Evolutionary conservation across 2,888 invertebrate genomes (phyloP).

Genomic region (Ariolimax columbianus): DNA sequence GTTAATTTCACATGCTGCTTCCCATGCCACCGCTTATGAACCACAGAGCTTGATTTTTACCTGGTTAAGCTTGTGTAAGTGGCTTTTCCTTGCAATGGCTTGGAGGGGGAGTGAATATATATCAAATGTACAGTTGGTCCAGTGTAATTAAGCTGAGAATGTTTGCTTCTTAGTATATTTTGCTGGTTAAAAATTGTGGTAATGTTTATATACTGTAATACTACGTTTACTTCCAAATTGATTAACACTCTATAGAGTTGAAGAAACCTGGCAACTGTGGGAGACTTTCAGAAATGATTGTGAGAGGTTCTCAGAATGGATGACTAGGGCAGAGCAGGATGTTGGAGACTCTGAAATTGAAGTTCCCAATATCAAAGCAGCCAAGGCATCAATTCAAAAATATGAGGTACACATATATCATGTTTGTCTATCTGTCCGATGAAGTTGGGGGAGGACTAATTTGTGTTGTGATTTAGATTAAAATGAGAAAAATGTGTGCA

Average conservation of each 20-base stretch:
- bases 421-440: too few relatives aligned
- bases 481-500: too few relatives aligned
- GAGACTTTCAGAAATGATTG: slow-evolving; percentile 69
- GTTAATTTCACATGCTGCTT: too few relatives aligned
- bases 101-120: too few relatives aligned
- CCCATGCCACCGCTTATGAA: too few relatives aligned
- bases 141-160: too few relatives aligned
- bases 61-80: too few relatives aligned
- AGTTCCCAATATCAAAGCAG: slow-evolving; percentile 58
- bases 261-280: slow-evolving; percentile 76
- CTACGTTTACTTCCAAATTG: not conserved
- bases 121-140: too few relatives aligned
- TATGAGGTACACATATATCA: slow-evolving; percentile 76
- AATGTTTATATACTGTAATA: not conserved
- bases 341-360: slow-evolving; percentile 56
- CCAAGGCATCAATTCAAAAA: slow-evolving; percentile 67
- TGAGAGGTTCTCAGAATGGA: slow-evolving; percentile 70
- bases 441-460: too few relatives aligned
- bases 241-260: slow-evolving; percentile 66
- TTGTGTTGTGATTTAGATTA: too few relatives aligned
- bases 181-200: not conserved
- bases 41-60: too few relatives aligned
- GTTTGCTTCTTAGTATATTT: not conserved
- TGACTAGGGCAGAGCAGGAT: slow-evolving; percentile 67
- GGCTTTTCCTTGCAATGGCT: too few relatives aligned